Evolutionary conservation across 2,888 invertebrate species (phyloP), one percentile per base, ranked within the genome.

Genomic region (Tuberolachnus salignus): DNA sequence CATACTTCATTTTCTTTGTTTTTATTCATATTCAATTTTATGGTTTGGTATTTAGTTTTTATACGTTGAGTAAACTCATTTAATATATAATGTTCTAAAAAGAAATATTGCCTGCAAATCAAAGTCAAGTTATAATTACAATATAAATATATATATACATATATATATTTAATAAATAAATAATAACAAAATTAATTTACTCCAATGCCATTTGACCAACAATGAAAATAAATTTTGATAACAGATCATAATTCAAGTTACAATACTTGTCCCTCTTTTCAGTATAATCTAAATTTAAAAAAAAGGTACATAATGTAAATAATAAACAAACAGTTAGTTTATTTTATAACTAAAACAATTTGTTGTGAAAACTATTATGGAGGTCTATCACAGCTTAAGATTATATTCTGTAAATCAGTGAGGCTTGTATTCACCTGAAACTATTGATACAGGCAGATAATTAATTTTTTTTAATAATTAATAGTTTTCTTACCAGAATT

Each of bases 31-130:
- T 74, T 74, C 34, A 21, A 34, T 44, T 72, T 80, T 53, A 72
- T 80, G 16, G 69, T 16, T 53, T 82, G 81, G 61, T 81, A 82
- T 81, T 86, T 86, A 74, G 85, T 83, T 49, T 86, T 86, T 81
- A 90, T 88, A 10, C 92, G 87, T 80, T 90, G 87, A 84, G 92
- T 92, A 83, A 95, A 87, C 85, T 95, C 95, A 81, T 92, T 92
- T 83, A 95, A 94, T 6, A 96, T 90, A 82, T 89, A 89, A 44
- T 92, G 91, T 84, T 97, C 96, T 80, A 97, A 88, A 84, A 92
- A 92, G 71, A 93, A 90, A 84, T 95, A 89, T 84, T 94, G 92
- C 82, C 92, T 90, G 63, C 86, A 81, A 80, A 80, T 70, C 21
- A 80, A 51, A 34, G 34, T 34, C 6, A 4, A 34, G 74, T 51